Base-by-base conservation (phyloP, 2,113 vertebrate species). In the Macrotus californicus region DNA sequence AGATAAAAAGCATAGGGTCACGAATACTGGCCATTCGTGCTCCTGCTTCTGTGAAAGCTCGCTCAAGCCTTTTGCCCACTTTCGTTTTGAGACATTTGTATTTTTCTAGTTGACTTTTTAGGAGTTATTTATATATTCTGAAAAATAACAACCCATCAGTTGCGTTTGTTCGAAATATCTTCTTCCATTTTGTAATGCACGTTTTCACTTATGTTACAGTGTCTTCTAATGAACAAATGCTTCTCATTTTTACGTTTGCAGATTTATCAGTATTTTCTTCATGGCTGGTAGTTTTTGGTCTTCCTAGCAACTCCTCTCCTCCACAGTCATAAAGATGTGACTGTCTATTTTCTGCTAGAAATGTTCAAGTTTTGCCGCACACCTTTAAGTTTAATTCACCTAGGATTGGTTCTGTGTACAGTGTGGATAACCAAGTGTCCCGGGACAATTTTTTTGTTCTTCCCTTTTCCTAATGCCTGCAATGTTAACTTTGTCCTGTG, bases 201-300 rank as follows among this genome's bases (percentile, higher is more conserved):
- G 66, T 70, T 94, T 90, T 76, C 43, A 81, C 11, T 39, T 92
- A 89, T 31, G 66, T 59, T 22, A 52, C 64, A 59, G 36, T 72
- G 16, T 85, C 54, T 86, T 18, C 90, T 61, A 92, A 70, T 43
- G 18, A 87, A 87, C 24, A 90, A 95, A 64, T 43, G 3, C 52
- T 76, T 43, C 18, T 91, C 64, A 59, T 54, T 88, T 93, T 91
- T 39, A 52, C 24, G 21, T 80, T 70, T 36, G 64, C 24, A 85
- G 54, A 86, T 80, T 61, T 75, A 76, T 69, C 48, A 85, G 26
- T 80, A 39, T 87, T 77, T 94, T 89, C n/a, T 92, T 90, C 36
- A 50, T 34, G 61, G 73, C 50, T 50, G 36, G 14, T 73, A 67
- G 36, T 76, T 94, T 76, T 43, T 18, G 14, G 15, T 50, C 54